Base-by-base conservation (phyloP, 2,797 vertebrate species). In the Rhinoraja longicauda region DNA sequence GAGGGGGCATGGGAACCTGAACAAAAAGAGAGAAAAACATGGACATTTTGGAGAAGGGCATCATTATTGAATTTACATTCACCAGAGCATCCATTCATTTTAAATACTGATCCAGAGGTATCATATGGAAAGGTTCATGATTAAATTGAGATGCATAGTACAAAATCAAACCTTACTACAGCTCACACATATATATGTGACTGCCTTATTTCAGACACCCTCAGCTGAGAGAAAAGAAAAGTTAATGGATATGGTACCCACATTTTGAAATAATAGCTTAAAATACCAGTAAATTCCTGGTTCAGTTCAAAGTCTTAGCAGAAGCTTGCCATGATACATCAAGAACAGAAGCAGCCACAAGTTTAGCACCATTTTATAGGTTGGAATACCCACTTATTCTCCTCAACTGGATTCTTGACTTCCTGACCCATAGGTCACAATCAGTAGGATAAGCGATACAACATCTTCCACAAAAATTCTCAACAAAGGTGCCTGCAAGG, bases 1-100 rank as follows among this genome's bases (percentile, higher is more conserved):
- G 94, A 91, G 93, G 62, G 77, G 93, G 94, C 75, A 93, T 84
- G 7, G 92, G 82, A 79, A 90, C 39, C 94, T 94, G 77, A 32
- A 79, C n/a, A 93, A 77, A 53, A 53, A 53, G 53, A 24, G 24
- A 36, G 39, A 24, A 39, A 64, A 67, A 64, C 7, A 26, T 5
- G 82, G 84, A 10, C 15, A 88, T 36, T 67, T 88, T 64, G 59
- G 59, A 67, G 24, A 29, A 29, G 59, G 76, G 84, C 67, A 36
- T 36, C 62, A 88, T 19, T 86, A 29, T 84, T 57, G 6, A n/a
- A 36, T 62, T 81, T 81, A 53, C 4, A 7, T 73, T 73, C 70
- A 73, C 67, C 19, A 70, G 13, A 70, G 67, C 67, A 3, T 26
- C 70, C 21, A 32, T n/a, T 88, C 62, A 26, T 57, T 57, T 59